These are phyloP conservation scores for Cyclophora punctaria DNA, from an alignment of 2,888 invertebrate species.

Conservation along the genomic window DNA sequence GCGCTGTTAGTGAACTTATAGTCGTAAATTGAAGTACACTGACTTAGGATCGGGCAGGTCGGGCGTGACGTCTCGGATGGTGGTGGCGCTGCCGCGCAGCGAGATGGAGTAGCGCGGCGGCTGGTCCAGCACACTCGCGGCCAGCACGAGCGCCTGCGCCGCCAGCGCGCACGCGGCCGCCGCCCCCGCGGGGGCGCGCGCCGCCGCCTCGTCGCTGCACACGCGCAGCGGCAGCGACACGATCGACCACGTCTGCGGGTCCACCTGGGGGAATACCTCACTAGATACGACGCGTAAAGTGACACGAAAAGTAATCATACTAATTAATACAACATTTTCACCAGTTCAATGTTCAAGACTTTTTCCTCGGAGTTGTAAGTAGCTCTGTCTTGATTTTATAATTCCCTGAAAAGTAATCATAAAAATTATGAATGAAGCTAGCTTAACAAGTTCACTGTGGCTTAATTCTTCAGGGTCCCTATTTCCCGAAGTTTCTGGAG, in stretches of 20 bases:
- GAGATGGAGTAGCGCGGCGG: constrained; percentile 90
- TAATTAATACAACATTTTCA: too few relatives aligned
- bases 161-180: constrained; percentile 87
- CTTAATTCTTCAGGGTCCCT: too few relatives aligned
- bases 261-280: constrained; percentile 28
- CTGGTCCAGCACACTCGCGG: constrained; percentile 87
- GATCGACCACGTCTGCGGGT: constrained; percentile 47
- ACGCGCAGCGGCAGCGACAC: constrained; percentile 47
- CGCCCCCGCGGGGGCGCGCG: constrained; percentile 68
- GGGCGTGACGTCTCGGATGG: constrained; percentile 84
- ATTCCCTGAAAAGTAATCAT: too few relatives aligned
- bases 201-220: constrained; percentile 46
- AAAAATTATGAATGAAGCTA: too few relatives aligned
- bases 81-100: constrained; percentile 87
- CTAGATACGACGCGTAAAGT: too few relatives aligned
- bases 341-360: too few relatives aligned
- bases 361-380: too few relatives aligned
- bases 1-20: too few relatives aligned
- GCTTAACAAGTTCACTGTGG: too few relatives aligned
- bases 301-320: too few relatives aligned
- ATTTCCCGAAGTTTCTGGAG: too few relatives aligned
- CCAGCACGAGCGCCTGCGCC: constrained; percentile 87
- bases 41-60: constrained; percentile 62
- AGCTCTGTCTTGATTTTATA: too few relatives aligned
- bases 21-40: constrained; percentile 18